Base-by-base conservation (phyloP, 2,888 invertebrate species). In the Papilio demoleus region DNA sequence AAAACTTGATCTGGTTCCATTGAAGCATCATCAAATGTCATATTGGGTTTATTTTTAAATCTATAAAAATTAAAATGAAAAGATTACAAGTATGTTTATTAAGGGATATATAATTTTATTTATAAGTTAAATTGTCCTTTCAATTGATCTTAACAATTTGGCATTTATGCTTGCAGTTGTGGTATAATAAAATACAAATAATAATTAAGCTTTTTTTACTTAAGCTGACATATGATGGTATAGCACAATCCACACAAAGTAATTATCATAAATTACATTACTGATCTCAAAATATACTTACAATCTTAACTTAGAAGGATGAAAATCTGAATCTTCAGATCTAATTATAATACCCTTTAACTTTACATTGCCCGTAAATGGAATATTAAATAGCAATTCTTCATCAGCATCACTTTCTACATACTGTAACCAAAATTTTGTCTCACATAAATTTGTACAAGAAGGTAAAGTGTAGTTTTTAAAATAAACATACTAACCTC, bases 341-440 rank as follows among this genome's bases (percentile, higher is more conserved):
- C 96, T 94, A 65, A 99, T 92, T 76, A 97, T 97, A 50, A 99
- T 95, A 11, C 99, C 99, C 91, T 99, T 99, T 62, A 99, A 90
- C 87, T 99, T 99, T 1, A 99, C 94, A 92, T 97, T 97, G 38
- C 98, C 99, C 42, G 98, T 97, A 84, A 99, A 99, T 31, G 99
- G 99, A 80, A 99, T 97, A 85, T 99, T 99, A 83, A 99, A 98
- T 2, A 99, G 92, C 4, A 99, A 92, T 88, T 99, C 99, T 87
- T 97, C 97, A 90, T 99, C 99, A 1, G 95, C 96, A 94, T 99
- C 99, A 91, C 99, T 99, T 88, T 98, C 96, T 0, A 99, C 99
- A 94, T 93, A 97, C 98, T 99, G 86, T 76, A 88, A 88, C 75
- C 71, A 70, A 62, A 70, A 59, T 60, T 11, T 22, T 27, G 6